Percentiles rank a stretch among this genome's conserved stretches.
phyloP scores from a whole-genome alignment of 92 coral and sea anemone genomes.

The Porites divaricata region DNA sequence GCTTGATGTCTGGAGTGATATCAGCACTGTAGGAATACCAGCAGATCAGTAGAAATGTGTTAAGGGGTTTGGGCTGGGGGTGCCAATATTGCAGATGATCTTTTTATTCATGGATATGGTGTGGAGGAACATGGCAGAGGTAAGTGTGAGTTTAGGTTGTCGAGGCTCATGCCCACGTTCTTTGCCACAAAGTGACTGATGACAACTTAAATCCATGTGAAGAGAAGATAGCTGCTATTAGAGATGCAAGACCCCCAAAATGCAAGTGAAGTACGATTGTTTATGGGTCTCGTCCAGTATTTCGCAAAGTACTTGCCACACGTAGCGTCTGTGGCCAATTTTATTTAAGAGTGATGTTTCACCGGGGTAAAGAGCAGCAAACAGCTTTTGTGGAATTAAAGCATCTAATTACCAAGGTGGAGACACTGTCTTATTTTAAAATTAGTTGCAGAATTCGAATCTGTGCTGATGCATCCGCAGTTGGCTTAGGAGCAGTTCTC shows the following conservation, averaged over 20 bases:
- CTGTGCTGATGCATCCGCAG: slow-evolving; percentile 9
- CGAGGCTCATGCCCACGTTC: slow-evolving; percentile 3
- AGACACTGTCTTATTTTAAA: slow-evolving; percentile 12
- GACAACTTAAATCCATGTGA: slow-evolving; percentile 40
- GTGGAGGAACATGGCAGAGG: not conserved
- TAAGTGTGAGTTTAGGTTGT: not conserved
- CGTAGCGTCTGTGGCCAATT: not conserved
- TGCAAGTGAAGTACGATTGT: slow-evolving; percentile 57
- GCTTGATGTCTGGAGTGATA: not conserved
- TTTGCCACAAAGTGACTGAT: not conserved
- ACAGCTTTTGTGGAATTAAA: slow-evolving; percentile 19
- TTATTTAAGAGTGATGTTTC: slow-evolving; percentile 4
- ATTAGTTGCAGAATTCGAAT: slow-evolving; percentile 4
- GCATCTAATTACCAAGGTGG: slow-evolving; percentile 1
- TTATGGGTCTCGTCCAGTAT: slow-evolving; percentile 48
- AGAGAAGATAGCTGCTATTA: slow-evolving; percentile 54
- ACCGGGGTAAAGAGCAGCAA: slow-evolving; percentile 25
- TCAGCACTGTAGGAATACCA: slow-evolving; percentile 4
- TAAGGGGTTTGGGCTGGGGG: slow-evolving; percentile 4
- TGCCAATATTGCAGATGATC: slow-evolving; percentile 3
- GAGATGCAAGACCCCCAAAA: slow-evolving; percentile 48
- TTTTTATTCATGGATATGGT: not conserved
- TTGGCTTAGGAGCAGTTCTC: slow-evolving; percentile 19
- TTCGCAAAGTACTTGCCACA: slow-evolving; percentile 3
- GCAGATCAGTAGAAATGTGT: not conserved